Percentiles rank a stretch among this genome's conserved stretches.
Conservation (phyloP, 2,113 vertebrate genomes). For the Tyrannus savana region DNA sequence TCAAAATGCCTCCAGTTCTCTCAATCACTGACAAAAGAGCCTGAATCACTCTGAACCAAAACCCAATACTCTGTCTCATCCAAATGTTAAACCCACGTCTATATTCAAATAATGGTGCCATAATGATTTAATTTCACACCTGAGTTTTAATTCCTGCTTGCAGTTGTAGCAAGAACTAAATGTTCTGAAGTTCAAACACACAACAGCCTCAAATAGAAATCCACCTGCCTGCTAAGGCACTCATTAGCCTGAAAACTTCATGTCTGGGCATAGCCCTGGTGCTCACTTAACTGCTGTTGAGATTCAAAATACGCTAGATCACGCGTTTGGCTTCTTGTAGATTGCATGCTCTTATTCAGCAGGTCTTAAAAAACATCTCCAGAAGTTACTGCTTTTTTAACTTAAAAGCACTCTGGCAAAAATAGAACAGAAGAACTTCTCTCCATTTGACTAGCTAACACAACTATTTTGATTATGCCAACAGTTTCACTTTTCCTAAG, state of each 20-base stretch:
- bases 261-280: background rate
- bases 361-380: background rate
- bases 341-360: background rate
- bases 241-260: conserved; percentile 16
- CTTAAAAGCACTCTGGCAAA: conserved; percentile 13
- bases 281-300: background rate
- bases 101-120: background rate
- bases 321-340: background rate
- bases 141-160: background rate
- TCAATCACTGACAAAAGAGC: background rate
- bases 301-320: background rate
- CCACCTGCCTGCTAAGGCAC: background rate
- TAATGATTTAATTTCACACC: background rate
- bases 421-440: background rate
- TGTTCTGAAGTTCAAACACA: background rate
- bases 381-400: background rate
- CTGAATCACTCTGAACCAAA: background rate
- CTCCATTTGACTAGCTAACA: background rate
- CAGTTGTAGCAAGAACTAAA: background rate
- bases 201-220: conserved; percentile 16
- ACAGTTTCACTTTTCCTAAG: conserved; percentile 6
- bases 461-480: background rate
- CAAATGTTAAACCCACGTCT: background rate
- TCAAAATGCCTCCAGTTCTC: background rate
- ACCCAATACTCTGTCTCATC: background rate